phyloP scores from a whole-genome alignment of 37 sponge, comb jelly and placozoan genomes.

The Axinella damicornis region DNA sequence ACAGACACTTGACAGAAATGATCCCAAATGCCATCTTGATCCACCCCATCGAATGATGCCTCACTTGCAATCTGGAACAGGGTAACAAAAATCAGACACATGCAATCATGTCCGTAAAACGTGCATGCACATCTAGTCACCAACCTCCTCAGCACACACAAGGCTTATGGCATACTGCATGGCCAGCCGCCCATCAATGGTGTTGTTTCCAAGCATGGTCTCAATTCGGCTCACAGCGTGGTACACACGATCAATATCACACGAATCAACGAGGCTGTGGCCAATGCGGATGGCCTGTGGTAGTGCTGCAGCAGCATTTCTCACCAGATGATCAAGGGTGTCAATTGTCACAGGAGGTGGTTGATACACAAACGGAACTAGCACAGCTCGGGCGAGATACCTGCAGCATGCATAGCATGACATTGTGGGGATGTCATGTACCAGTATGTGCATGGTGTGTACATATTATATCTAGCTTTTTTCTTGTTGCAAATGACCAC shows the following conservation, averaged over 20 bases:
- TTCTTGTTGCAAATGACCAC: too few relatives aligned
- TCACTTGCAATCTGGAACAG: too few relatives aligned
- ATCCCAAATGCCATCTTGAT: too few relatives aligned
- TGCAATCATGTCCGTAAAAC: neutral
- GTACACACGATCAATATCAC: neutral
- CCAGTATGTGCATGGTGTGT: too few relatives aligned
- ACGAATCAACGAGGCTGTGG: neutral
- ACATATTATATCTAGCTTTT: too few relatives aligned
- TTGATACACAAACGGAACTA: slow-evolving; percentile 15
- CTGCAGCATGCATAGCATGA: neutral
- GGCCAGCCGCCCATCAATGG: slow-evolving; percentile 9
- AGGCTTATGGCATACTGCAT: slow-evolving; percentile 13
- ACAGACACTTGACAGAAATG: too few relatives aligned
- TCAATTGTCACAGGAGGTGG: slow-evolving; percentile 8
- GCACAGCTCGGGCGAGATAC: slow-evolving; percentile 17
- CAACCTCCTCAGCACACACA: slow-evolving; percentile 19
- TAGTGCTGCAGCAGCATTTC: slow-evolving; percentile 9
- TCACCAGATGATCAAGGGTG: neutral
- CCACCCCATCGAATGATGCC: too few relatives aligned
- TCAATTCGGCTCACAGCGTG: neutral
- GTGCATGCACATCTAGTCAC: neutral
- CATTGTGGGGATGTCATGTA: too few relatives aligned
- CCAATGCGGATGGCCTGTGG: neutral
- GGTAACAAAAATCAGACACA: too few relatives aligned
- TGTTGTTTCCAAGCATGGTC: neutral